Evolutionary conservation across 2,797 vertebrate species (phyloP), one percentile per base, ranked within the genome.

Genomic region (Sebastiscus tertius): DNA sequence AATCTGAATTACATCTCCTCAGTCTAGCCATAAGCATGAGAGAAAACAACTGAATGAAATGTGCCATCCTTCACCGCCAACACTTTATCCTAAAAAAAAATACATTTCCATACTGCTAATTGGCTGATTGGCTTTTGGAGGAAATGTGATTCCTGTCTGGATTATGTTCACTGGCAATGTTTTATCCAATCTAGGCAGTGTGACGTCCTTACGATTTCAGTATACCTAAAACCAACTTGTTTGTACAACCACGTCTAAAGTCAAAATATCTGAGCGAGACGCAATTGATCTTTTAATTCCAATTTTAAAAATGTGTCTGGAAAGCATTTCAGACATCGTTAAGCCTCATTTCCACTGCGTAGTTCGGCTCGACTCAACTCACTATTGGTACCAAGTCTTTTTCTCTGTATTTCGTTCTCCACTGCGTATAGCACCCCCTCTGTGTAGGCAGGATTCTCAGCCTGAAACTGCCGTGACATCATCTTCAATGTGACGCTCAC

Each of bases 1-100:
- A 69, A 69, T 46, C 20, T 39, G 58, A 65, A 31, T 27, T 24
- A 55, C 59, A 73, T 61, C 26, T 26, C 60, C n/a, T 58, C 11
- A 12, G 34, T 33, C 18, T 6, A 8, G 54, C 22, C 55, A 33
- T 31, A 26, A 20, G 54, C 20, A 14, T 64, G n/a, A 49, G 1
- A 64, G 39, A 60, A 36, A 33, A 24, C 12, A 33, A 24, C 12
- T 20, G 2, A 39, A 76, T 54, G 1, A 60, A 66, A 24, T 14
- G 31, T 62, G 14, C 9, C 42, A 46, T 39, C n/a, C 14, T n/a
- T 76, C 27, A 46, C 54, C 12, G 8, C 39, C 10, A 42, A 31
- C 8, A 2, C 26, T 22, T 55, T 13, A 42, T 42, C 29, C 16
- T 20, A 24, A 1, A n/a, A n/a, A n/a, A 33, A 52, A 9, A 20